Conservation (phyloP, 1,140 invertebrate genomes). For the Cyrtorhinus lividipennis region DNA sequence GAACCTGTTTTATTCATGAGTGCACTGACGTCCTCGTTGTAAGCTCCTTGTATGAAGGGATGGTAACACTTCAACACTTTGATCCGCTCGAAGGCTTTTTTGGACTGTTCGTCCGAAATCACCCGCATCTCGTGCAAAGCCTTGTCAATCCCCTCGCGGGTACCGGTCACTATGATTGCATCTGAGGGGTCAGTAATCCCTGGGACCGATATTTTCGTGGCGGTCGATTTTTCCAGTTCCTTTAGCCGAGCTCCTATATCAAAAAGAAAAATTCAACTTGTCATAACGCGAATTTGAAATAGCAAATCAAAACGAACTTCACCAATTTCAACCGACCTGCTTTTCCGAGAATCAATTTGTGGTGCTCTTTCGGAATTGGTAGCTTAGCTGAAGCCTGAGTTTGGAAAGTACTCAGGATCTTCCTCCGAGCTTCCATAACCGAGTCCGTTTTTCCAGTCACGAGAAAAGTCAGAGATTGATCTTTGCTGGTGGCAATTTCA, state of each 20-base stretch:
- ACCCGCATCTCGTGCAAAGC: slow-evolving; percentile 87
- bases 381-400: slow-evolving; percentile 76
- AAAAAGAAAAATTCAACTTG: not conserved
- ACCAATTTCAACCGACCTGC: slow-evolving; percentile 40
- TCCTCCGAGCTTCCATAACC: slow-evolving; percentile 71
- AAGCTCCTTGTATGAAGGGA: slow-evolving; percentile 85
- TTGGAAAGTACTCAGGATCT: slow-evolving; percentile 79
- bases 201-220: slow-evolving; percentile 88
- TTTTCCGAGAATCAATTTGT: slow-evolving; percentile 83
- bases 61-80: slow-evolving; percentile 85
- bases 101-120: slow-evolving; percentile 81
- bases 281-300: too few species aligned
- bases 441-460: slow-evolving; percentile 83
- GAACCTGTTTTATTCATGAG: slow-evolving; percentile 71
- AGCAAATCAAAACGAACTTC: too few species aligned
- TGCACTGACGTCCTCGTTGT: slow-evolving; percentile 60
- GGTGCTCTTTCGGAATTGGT: slow-evolving; percentile 88
- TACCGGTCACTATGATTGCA: slow-evolving; percentile 74
- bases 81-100: slow-evolving; percentile 76
- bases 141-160: slow-evolving; percentile 89
- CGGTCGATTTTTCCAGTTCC: slow-evolving; percentile 78
- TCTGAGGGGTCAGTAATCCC: slow-evolving; percentile 69
- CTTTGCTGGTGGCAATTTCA: slow-evolving; percentile 87
- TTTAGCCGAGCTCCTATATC: slow-evolving; percentile 51
- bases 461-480: slow-evolving; percentile 90